These are phyloP conservation scores for Enteromius radiatus DNA, from an alignment of 2,797 vertebrate species.

Conservation along the genomic window DNA sequence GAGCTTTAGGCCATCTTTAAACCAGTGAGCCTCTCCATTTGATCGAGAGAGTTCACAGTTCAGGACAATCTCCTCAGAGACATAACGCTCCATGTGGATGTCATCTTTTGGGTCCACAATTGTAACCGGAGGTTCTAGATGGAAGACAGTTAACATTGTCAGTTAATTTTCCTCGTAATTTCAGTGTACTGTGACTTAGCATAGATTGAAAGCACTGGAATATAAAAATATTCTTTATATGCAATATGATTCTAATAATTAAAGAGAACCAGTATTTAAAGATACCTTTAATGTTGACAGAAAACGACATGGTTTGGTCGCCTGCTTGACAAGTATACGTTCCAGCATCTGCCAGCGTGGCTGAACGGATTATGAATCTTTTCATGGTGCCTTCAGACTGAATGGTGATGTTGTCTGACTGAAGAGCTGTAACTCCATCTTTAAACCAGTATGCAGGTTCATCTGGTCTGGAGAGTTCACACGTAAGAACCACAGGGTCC, in stretches of 20 bases:
- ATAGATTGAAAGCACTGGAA: neutral
- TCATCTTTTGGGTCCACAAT: conserved; percentile 86
- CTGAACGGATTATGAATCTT: conserved; percentile 81
- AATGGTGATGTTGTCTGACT: conserved; percentile 75
- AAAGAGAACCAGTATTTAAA: neutral
- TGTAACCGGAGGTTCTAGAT: conserved; percentile 84
- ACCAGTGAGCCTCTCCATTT: conserved; percentile 80
- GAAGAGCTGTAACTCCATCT: conserved; percentile 76
- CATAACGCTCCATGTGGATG: conserved; percentile 71
- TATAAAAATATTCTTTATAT: neutral
- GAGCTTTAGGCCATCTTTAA: conserved; percentile 85
- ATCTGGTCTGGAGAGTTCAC: conserved; percentile 81
- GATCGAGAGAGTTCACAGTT: conserved; percentile 87
- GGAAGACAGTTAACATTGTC: neutral
- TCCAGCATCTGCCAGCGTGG: conserved; percentile 76
- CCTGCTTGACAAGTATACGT: conserved; percentile 79
- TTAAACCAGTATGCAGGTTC: conserved; percentile 81
- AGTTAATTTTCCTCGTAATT: neutral
- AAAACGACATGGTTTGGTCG: conserved; percentile 77
- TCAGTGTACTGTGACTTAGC: neutral
- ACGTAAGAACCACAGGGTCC: conserved; percentile 84
- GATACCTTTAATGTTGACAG: conserved; percentile 82
- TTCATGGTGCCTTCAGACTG: conserved; percentile 78
- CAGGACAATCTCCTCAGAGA: conserved; percentile 80
- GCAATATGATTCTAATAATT: neutral